phyloP scores from a whole-genome alignment of 1,140 invertebrate genomes.

The Drosophila parvula region DNA sequence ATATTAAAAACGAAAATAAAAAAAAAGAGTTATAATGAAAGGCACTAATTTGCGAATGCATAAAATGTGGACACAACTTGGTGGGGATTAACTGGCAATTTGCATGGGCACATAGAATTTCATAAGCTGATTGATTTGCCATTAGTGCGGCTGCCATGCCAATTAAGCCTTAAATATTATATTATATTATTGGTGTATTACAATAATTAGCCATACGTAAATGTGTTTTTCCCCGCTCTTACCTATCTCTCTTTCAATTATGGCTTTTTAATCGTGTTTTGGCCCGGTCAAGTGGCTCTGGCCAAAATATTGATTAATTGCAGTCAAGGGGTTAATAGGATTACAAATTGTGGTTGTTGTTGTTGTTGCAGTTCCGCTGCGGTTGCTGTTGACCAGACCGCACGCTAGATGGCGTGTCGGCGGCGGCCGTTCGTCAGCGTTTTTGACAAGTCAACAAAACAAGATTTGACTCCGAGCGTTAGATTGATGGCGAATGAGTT shows the following conservation, averaged over 20 bases:
- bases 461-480: constrained; percentile 20
- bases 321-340: constrained; percentile 75
- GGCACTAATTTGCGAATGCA: constrained; percentile 75
- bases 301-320: constrained; percentile 68
- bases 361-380: constrained; percentile 1
- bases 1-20: not conserved
- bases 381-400: constrained; percentile 24
- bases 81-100: constrained; percentile 23
- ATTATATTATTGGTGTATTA: constrained; percentile 15
- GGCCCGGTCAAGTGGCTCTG: constrained; percentile 47
- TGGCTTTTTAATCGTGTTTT: constrained; percentile 30
- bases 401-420: constrained; percentile 72
- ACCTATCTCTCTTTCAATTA: constrained; percentile 32
- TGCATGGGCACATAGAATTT: constrained; percentile 32
- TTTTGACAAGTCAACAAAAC: constrained; percentile 69
- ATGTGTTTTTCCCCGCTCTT: constrained; percentile 4
- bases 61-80: constrained; percentile 42
- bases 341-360: constrained; percentile 51
- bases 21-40: constrained; percentile 63
- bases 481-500: constrained; percentile 56
- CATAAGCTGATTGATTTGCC: constrained; percentile 41
- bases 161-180: constrained; percentile 20
- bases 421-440: constrained; percentile 42
- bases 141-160: constrained; percentile 6
- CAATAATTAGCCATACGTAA: constrained; percentile 30